Base-by-base conservation (phyloP, 2,113 vertebrate species). In the Chloebia gouldiae region DNA sequence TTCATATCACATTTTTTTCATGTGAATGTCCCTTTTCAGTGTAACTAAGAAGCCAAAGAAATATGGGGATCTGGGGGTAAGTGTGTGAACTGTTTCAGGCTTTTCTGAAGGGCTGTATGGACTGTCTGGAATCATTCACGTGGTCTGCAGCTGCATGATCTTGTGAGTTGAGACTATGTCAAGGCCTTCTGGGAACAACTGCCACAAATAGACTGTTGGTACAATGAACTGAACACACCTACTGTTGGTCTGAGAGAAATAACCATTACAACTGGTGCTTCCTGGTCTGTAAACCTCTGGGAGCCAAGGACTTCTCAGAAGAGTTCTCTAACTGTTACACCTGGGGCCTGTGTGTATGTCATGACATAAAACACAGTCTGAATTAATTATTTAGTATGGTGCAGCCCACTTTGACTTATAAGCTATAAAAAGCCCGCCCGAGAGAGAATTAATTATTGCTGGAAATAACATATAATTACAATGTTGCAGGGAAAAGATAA, bases 381-480 rank as follows among this genome's bases (percentile, higher is more conserved):
- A 95, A 97, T 97, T 97, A 97, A 97, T 97, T 97, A 97, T 97
- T 97, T 96, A 96, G 95, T 94, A 88, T 95, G 95, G 95, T 79
- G 93, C 95, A 97, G 81, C 95, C 96, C 95, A 97, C 86, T 96
- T 97, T 97, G 96, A 97, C 96, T 97, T 97, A 95, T 81, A 97
- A 97, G 95, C 95, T 97, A 97, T 96, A 97, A 97, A 97, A 97
- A 97, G 90, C 82, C 93, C 7, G 71, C 92, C 95, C 77, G 88
- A 96, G 96, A 97, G 92, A 94, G 93, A 97, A 97, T 97, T 97
- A 97, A 97, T 97, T 97, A 97, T 97, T 97, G 93, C 96, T 97
- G 95, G 81, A 97, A 97, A 97, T 97, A 97, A 97, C 97, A 97
- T 97, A 97, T 97, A 97, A 97, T 97, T 97, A 97, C 95, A 97